A percentile compares a stretch with the other conserved stretches of the same genome.
Evolutionary conservation across 1,140 invertebrate species (phyloP).

Genomic region (Saxidomus purpurata): DNA sequence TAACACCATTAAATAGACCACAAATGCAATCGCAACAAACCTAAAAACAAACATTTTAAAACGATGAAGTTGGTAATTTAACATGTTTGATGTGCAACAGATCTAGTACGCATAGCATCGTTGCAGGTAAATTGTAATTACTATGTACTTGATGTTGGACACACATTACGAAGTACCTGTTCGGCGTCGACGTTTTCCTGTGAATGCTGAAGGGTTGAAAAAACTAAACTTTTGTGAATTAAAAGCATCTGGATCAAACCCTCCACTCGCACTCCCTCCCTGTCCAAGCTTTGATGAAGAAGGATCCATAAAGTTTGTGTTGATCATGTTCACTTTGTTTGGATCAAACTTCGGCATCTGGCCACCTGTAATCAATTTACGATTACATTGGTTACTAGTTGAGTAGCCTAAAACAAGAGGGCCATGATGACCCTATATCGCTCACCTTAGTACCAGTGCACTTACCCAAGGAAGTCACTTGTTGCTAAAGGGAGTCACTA

Average conservation of each 20-base stretch:
- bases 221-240: conserved; percentile 46
- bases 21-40: too few species aligned
- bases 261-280: conserved; percentile 5
- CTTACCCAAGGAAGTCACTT: too few species aligned
- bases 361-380: not conserved
- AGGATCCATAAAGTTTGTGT: conserved; percentile 44
- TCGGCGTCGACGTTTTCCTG: conserved; percentile 14
- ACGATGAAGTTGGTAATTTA: too few species aligned
- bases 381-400: not conserved
- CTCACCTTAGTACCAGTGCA: too few species aligned
- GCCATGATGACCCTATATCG: too few species aligned
- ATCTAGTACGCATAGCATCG: too few species aligned
- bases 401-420: not conserved
- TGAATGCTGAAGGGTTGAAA: conserved; percentile 49
- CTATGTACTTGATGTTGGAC: too few species aligned
- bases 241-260: conserved; percentile 45
- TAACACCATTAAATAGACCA: too few species aligned
- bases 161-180: not conserved
- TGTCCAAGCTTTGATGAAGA: conserved; percentile 32
- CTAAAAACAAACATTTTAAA: too few species aligned
- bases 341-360: conserved; percentile 41
- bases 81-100: too few species aligned
- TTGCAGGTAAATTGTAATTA: too few species aligned
- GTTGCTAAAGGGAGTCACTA: too few species aligned
- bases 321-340: conserved; percentile 34